These are phyloP conservation scores for Nasua narica DNA, from an alignment of 2,797 vertebrate species.

Conservation along the genomic window DNA sequence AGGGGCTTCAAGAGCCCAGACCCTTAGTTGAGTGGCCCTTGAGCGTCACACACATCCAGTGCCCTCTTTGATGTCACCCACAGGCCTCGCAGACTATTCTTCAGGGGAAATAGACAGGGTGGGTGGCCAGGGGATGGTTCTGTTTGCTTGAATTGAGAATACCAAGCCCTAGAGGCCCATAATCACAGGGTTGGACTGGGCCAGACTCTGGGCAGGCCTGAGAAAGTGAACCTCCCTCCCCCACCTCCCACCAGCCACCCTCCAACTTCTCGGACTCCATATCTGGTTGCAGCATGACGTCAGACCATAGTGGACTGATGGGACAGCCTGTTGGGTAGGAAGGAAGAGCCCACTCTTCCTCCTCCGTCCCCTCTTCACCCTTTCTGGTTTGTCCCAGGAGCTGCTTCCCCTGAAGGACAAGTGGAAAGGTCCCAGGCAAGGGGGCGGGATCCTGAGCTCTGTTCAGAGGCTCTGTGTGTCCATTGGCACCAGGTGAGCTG, in stretches of 20 bases:
- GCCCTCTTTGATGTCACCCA: not conserved
- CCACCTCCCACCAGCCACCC: not conserved
- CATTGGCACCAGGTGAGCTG: not conserved
- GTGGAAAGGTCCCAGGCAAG: not conserved
- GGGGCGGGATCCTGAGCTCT: not conserved
- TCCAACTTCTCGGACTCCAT: not conserved
- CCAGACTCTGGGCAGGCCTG: not conserved
- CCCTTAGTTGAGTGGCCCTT: not conserved
- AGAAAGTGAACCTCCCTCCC: not conserved
- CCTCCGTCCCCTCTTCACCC: not conserved
- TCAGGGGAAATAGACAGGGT: not conserved
- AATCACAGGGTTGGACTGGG: not conserved
- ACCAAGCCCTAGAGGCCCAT: not conserved
- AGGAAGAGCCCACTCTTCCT: not conserved
- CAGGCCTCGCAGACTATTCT: not conserved
- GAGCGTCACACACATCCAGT: not conserved
- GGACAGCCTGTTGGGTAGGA: not conserved
- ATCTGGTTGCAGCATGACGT: not conserved
- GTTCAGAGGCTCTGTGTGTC: not conserved
- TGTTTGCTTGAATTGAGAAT: not conserved
- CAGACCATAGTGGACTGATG: not conserved
- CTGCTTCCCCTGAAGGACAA: not conserved
- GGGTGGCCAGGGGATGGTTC: not conserved
- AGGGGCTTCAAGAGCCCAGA: not conserved
- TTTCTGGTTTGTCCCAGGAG: not conserved